Base-by-base conservation (phyloP, 2,113 vertebrate genomes). In the Emydura subglobosa region DNA sequence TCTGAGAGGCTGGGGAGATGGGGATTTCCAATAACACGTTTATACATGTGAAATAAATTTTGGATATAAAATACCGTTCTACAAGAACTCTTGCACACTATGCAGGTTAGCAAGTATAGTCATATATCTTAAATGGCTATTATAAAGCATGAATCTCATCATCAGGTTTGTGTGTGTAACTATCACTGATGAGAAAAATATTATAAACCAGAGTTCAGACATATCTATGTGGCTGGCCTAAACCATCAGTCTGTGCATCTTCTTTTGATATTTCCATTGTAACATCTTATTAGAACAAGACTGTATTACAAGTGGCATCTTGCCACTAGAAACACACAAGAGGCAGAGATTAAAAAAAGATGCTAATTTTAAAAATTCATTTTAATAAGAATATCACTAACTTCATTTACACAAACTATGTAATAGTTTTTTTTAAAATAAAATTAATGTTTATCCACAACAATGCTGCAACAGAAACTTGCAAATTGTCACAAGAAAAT, bases 301-400 rank as follows among this genome's bases (percentile, higher is more conserved):
- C 10, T 74, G 9, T 12, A 47, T 44, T 47, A 25, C 42, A 47
- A 47, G 22, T 11, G 42, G 12, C 74, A 47, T 13, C 74, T 78
- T 72, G 65, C 9, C 22, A 39, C 19, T 22, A 39, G 21, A 39
- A 5, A 39, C 17, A 22, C 34, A 39, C 22, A 78, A 47, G 39
- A 22, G 24, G 29, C 57, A 59, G 27, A 59, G 57, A 27, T 59
- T 47, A 39, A 68, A 68, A 47, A 10, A 76, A 39, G 39, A 76
- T 14, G 7, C 42, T 14, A 10, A 44, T 29, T 78, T 78, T 78
- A 78, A 44, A 91, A 86, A 88, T 91, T 96, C 93, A 88, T 90
- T 96, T 96, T 92, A 85, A 61, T 94, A 93, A 89, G 87, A 94
- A 80, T 94, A 94, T 86, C 90, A 92, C n/a, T 91, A 92, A 89